Evolutionary conservation across 2,888 invertebrate species (phyloP).

Genomic region (Cremastinae sp.): DNA sequence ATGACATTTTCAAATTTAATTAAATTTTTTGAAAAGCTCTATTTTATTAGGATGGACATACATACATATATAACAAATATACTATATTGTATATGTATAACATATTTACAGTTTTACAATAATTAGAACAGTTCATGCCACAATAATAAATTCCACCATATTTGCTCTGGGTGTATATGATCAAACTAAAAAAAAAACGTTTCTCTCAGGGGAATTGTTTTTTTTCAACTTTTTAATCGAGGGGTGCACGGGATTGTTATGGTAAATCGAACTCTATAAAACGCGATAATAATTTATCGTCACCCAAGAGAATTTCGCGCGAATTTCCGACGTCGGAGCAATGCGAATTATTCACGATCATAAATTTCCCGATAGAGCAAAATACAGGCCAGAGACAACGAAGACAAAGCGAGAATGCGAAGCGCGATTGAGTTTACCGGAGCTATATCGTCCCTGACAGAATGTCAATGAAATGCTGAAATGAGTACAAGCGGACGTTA

Average conservation of each 20-base stretch:
- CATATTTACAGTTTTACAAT: no score
- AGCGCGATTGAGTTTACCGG: neutral
- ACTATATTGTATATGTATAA: no score
- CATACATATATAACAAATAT: no score
- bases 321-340: neutral
- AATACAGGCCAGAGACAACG: neutral
- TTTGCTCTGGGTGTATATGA: no score
- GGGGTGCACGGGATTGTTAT: no score
- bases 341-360: constrained; percentile 35
- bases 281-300: constrained; percentile 17
- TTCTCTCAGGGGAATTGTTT: neutral
- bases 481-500: constrained; percentile 14
- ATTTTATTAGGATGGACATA: no score
- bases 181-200: no score
- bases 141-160: no score
- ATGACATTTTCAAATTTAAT: no score
- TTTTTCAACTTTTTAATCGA: neutral
- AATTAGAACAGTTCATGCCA: no score
- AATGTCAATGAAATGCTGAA: constrained; percentile 23
- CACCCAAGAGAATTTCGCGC: neutral
- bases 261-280: neutral
- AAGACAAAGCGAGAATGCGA: neutral
- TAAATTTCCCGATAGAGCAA: constrained; percentile 17
- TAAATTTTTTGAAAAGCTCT: no score
- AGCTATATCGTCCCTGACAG: neutral